Percentiles rank a stretch among this genome's conserved stretches.
These are phyloP conservation scores for Cladopsammia gracilis DNA, from an alignment of 64 coral and sea anemone species.

Conservation along the genomic window DNA sequence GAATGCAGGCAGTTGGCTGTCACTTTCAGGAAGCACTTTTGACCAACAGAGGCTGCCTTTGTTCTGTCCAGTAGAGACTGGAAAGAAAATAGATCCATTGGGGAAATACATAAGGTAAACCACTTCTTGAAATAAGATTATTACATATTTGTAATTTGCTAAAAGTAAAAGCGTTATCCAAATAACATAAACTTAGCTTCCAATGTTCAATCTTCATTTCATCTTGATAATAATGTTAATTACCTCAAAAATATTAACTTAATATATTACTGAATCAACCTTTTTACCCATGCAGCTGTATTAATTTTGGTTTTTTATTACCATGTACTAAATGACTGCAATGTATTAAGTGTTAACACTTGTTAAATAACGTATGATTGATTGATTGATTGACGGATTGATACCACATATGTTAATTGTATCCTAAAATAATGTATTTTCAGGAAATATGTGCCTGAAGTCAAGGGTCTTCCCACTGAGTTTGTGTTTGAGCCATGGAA, in stretches of 20 bases:
- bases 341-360: neutral
- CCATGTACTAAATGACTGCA: neutral
- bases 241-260: too few species aligned
- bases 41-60: neutral
- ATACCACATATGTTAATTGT: too few species aligned
- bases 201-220: too few species aligned
- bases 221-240: too few species aligned
- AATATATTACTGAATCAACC: too few species aligned
- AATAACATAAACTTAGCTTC: neutral
- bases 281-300: too few species aligned
- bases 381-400: too few species aligned
- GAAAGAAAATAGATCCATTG: slow-evolving; percentile 19
- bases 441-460: slow-evolving; percentile 89
- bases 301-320: neutral
- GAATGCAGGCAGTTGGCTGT: slow-evolving; percentile 29
- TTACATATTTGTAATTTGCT: too few species aligned
- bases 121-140: neutral
- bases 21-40: slow-evolving; percentile 10
- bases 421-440: neutral
- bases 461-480: slow-evolving; percentile 52
- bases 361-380: too few species aligned
- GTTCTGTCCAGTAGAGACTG: slow-evolving; percentile 24
- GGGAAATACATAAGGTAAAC: slow-evolving; percentile 50
- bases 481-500: slow-evolving; percentile 92
- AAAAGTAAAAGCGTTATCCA: too few species aligned